Percentiles rank a stretch among this genome's conserved stretches.
Evolutionary conservation across 2,888 invertebrate species (phyloP).

Genomic region (Parnassius glacialis): DNA sequence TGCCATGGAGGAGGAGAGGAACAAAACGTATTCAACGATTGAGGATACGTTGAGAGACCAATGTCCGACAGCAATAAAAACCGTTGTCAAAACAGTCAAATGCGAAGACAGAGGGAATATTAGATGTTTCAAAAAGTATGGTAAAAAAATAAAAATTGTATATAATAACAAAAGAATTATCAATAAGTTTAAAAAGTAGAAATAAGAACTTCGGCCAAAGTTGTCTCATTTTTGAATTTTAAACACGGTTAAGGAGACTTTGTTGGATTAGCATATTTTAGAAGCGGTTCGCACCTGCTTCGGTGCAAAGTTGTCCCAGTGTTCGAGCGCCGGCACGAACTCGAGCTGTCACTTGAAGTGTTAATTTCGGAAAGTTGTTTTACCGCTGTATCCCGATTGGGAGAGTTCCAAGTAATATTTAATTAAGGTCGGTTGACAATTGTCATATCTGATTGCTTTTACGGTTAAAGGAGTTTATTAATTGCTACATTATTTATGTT

Average conservation of each 20-base stretch:
- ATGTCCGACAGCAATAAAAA: too few species aligned
- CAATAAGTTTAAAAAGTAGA: conserved; percentile 33
- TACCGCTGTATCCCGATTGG: conserved; percentile 31
- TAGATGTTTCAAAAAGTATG: too few species aligned
- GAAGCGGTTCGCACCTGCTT: conserved; percentile 58
- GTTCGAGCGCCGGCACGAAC: conserved; percentile 29
- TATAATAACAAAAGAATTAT: conserved; percentile 9
- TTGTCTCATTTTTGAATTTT: conserved; percentile 27
- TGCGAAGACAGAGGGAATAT: too few species aligned
- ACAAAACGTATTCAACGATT: too few species aligned
- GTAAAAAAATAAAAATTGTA: too few species aligned
- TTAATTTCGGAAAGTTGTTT: conserved; percentile 38
- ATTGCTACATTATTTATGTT: not conserved
- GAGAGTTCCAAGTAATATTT: conserved; percentile 24
- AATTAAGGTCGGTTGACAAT: conserved; percentile 23
- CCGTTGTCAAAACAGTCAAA: too few species aligned
- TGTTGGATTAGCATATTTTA: conserved; percentile 58
- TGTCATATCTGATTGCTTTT: conserved; percentile 3
- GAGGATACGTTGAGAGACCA: too few species aligned
- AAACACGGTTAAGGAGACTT: conserved; percentile 25
- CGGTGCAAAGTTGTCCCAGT: conserved; percentile 35
- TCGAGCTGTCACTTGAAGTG: conserved; percentile 32
- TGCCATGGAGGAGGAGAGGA: too few species aligned
- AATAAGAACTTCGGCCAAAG: conserved; percentile 23
- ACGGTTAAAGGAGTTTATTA: not conserved